These are phyloP conservation scores for Dromas ardeola DNA, from an alignment of 2,113 vertebrate species.

Conservation along the genomic window DNA sequence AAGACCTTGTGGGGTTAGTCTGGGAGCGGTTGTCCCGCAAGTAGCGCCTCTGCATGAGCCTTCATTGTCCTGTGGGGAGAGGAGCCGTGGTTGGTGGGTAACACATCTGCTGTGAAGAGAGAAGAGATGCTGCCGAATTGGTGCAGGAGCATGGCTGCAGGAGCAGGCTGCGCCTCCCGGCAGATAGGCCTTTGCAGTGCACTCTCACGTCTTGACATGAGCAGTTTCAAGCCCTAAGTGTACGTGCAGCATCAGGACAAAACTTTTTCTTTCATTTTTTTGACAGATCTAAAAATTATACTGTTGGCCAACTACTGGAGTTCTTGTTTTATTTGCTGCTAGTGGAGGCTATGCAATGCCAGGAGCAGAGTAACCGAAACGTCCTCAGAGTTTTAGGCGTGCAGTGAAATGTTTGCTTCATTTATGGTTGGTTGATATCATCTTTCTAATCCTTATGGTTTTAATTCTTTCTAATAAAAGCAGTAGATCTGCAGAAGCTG, in stretches of 20 bases:
- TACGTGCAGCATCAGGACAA: background rate
- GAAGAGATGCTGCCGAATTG: background rate
- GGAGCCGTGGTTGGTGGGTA: accelerated
- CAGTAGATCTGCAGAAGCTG: background rate
- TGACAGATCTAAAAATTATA: background rate
- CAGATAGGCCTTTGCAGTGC: background rate
- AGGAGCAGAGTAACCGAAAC: background rate
- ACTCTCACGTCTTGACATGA: background rate
- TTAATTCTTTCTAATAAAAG: background rate
- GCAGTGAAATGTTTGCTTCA: background rate
- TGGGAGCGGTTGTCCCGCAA: background rate
- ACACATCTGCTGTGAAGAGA: background rate
- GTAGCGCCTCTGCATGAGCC: background rate
- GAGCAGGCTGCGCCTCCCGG: background rate
- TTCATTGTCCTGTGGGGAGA: background rate
- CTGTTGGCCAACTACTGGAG: background rate
- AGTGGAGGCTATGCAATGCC: background rate
- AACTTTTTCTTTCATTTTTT: background rate
- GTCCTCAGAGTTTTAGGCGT: background rate
- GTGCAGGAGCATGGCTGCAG: background rate
- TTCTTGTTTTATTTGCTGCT: background rate
- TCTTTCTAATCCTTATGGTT: background rate
- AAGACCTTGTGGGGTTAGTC: background rate
- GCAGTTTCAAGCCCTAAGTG: background rate
- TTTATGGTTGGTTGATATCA: background rate